Evolutionary conservation across 37 sponge, comb jelly and placozoan species (phyloP), one percentile per base, ranked within the genome.

Genomic region (Sycon ciliatum): DNA sequence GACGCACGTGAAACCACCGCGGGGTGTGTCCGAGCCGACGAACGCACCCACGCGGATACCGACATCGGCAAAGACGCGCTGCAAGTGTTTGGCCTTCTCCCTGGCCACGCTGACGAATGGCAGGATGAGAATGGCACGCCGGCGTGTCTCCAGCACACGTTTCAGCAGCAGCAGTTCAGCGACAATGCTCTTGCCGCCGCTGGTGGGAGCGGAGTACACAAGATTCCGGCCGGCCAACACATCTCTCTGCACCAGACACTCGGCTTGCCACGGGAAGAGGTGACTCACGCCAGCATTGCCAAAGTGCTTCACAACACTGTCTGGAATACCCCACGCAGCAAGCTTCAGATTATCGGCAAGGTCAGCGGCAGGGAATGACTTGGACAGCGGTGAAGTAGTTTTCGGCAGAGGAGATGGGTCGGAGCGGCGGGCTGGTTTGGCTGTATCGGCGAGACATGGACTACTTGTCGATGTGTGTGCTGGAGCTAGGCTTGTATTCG

Each of bases 181-280:
- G 22, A 98, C 84, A 20, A 98, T 81, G 2, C 93, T 98, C 78
- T 98, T 98, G 28, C 99, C 99, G 56, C 93, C 87, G 64, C 93
- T 93, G 18, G 99, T 98, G 40, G 99, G 99, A 20, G 99, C 99
- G 11, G 93, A 92, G 67, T 82, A 92, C 3, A 98, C 81, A 20
- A 98, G 79, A 69, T 92, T 98, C 0, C 85, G 40, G 2, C 90
- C 89, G 0, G 30, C 30, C 31, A 98, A 71, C 5, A 90, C 88
- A 16, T 81, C 81, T 3, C 82, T 84, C 46, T 79, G 61, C 60
- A 72, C 57, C 26, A 98, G 86, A 35, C 93, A 92, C 73, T 98
- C 86, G 3, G 84, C 90, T 79, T 98, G 99, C 99, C 99, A 98
- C 23, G 80, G 62, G 76, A 89, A 98, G 93, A 98, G 92, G 57